Evolutionary conservation across 2,113 vertebrate species (phyloP).

Genomic region (Neolamprologus toae): DNA sequence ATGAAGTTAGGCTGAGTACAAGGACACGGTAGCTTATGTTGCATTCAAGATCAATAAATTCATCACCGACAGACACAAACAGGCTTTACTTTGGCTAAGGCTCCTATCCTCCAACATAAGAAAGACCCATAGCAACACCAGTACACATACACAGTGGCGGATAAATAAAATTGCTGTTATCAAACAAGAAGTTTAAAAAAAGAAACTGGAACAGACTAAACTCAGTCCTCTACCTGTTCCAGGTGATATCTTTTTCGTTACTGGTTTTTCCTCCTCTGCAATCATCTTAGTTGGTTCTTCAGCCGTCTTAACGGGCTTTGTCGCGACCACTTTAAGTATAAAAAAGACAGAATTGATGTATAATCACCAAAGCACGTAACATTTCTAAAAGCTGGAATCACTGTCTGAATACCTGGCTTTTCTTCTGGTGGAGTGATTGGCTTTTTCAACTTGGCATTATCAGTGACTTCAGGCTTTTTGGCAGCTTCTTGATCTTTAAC

Average conservation of each 20-base stretch:
- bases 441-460: constrained; percentile 5
- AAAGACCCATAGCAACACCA: neutral
- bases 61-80: neutral
- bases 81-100: neutral
- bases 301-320: neutral
- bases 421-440: neutral
- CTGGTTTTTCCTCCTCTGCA: constrained; percentile 33
- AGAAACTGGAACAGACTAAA: neutral
- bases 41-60: neutral
- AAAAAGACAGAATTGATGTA: neutral
- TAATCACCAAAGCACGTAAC: neutral
- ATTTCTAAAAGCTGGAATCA: neutral
- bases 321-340: constrained; percentile 16
- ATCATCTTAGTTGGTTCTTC: constrained; percentile 31
- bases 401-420: constrained; percentile 42
- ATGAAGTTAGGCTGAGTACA: neutral
- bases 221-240: constrained; percentile 39
- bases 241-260: constrained; percentile 13
- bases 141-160: neutral
- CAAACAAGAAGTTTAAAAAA: neutral
- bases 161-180: neutral
- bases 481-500: constrained; percentile 13
- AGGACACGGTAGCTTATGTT: neutral
- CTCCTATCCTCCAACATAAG: neutral
- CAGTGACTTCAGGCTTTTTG: constrained; percentile 21